A percentile compares a stretch with the other conserved stretches of the same genome.
Evolutionary conservation across 2,888 invertebrate genomes (phyloP).

Genomic region (Eupithecia abbreviata): DNA sequence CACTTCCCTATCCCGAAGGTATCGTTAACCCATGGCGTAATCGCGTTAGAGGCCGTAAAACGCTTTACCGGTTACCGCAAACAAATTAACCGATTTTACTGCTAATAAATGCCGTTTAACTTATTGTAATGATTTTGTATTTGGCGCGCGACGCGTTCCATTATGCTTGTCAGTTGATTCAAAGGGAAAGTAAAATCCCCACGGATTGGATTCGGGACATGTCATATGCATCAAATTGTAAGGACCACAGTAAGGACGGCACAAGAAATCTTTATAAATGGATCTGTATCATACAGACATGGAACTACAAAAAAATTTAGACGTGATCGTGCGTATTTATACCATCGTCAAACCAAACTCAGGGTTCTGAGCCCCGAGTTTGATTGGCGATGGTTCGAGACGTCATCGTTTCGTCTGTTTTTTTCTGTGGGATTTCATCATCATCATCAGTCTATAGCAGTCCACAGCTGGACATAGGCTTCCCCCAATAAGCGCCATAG

Average conservation of each 20-base stretch:
- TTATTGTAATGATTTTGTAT: conserved; percentile 55
- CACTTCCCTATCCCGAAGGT: conserved; percentile 63
- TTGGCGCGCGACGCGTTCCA: neutral
- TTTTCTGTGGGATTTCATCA: no score
- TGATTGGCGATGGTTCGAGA: no score
- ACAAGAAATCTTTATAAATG: neutral
- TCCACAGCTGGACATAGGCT: no score
- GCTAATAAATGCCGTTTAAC: conserved; percentile 64
- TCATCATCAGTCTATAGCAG: no score
- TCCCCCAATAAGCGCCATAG: no score
- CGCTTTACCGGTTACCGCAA: conserved; percentile 69
- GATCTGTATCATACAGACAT: no score
- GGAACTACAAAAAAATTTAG: no score
- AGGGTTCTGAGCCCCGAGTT: no score
- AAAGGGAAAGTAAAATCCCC: neutral
- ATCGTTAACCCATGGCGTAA: conserved; percentile 68
- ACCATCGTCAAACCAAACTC: no score
- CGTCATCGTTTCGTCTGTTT: no score
- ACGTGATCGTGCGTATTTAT: no score
- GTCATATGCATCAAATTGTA: no score
- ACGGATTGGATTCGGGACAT: neutral
- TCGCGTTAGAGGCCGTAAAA: conserved; percentile 68
- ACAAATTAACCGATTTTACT: conserved; percentile 71
- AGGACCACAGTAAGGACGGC: neutral
- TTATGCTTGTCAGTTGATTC: neutral